Evolutionary conservation across 1,140 invertebrate genomes (phyloP).

Genomic region (Neotoxoptera formosana): DNA sequence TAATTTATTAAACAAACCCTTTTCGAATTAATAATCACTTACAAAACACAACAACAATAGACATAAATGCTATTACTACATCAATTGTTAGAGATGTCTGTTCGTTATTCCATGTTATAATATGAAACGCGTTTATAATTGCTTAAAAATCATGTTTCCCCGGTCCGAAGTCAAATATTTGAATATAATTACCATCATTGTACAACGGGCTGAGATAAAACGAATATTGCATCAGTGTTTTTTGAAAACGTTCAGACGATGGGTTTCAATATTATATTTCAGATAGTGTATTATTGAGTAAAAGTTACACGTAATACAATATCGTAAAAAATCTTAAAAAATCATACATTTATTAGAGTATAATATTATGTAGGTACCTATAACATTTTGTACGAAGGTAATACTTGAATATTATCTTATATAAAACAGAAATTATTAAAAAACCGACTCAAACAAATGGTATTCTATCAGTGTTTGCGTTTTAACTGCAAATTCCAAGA

Average conservation of each 20-base stretch:
- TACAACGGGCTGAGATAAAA: neutral
- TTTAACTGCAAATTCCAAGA: neutral
- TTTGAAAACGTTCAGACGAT: neutral
- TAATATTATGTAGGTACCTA: too few relatives aligned
- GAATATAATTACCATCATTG: neutral
- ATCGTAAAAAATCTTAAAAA: neutral
- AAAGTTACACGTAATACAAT: neutral
- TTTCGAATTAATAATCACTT: neutral
- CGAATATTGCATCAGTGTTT: neutral
- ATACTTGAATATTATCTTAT: neutral
- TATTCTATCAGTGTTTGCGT: neutral
- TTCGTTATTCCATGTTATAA: neutral
- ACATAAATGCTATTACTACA: constrained; percentile 30
- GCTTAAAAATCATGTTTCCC: neutral
- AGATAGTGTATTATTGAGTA: neutral
- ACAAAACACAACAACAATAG: neutral
- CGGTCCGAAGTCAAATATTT: neutral
- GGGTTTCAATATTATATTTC: neutral
- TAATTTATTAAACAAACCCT: neutral
- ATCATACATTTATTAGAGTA: neutral
- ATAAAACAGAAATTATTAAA: neutral
- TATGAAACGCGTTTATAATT: constrained; percentile 11
- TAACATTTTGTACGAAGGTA: neutral
- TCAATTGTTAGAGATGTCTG: constrained; percentile 10
- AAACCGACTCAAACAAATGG: neutral